A percentile compares a stretch with the other conserved stretches of the same genome.
Conservation (phyloP, 53 echinoderm and acorn worm genomes). For the Echinarachnius parma region DNA sequence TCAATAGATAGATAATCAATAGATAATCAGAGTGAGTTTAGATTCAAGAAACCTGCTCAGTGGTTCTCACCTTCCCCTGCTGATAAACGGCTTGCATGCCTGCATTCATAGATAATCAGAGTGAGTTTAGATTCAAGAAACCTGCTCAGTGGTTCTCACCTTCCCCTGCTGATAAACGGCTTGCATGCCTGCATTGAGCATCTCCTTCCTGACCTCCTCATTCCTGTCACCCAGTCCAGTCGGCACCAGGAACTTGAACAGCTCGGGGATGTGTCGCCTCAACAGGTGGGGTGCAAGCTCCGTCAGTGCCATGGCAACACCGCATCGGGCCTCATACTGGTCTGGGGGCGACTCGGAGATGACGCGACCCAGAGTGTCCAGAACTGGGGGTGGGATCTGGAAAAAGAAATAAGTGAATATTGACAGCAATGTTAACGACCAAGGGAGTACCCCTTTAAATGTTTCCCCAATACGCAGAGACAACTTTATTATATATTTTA, state of each 20-base stretch:
- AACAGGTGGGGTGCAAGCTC: conserved; percentile 78
- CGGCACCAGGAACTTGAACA: conserved; percentile 89
- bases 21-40: not conserved
- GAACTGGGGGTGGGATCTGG: conserved; percentile 85
- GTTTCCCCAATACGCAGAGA: too few relatives aligned
- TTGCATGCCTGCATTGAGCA: conserved; percentile 80
- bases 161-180: conserved; percentile 87
- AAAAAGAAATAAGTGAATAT: not conserved
- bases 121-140: too few relatives aligned
- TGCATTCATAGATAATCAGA: too few relatives aligned
- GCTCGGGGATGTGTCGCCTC: conserved; percentile 59
- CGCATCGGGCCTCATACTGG: conserved; percentile 72
- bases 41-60: too few relatives aligned
- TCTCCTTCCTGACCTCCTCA: conserved; percentile 71
- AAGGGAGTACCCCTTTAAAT: too few relatives aligned
- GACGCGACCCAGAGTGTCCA: conserved; percentile 83
- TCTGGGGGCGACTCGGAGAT: conserved; percentile 82
- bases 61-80: conserved; percentile 96
- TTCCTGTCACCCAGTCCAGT: conserved; percentile 78
- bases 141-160: too few relatives aligned
- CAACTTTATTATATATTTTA: too few relatives aligned
- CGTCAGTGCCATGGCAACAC: conserved; percentile 70
- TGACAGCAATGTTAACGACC: too few relatives aligned
- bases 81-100: conserved; percentile 71
- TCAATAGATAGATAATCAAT: not conserved